Base-by-base conservation (phyloP, 30 jellyfish, hydroid and myxozoan species). In the Pseudorhiza aurosa region DNA sequence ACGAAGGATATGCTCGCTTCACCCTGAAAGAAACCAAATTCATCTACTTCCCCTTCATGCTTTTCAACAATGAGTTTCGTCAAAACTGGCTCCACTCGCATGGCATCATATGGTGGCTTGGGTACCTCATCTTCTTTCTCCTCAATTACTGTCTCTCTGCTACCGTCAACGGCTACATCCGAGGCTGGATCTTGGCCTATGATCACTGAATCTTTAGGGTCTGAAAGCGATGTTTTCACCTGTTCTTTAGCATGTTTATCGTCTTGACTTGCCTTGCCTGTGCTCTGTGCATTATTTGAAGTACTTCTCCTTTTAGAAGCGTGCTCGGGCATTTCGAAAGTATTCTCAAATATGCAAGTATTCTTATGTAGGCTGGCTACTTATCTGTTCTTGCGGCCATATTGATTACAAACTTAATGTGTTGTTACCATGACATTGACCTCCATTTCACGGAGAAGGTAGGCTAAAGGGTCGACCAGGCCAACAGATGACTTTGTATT, bases 1-100 rank as follows among this genome's bases (percentile, higher is more conserved):
- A 42, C 83, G 71, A 88, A 88, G 24, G 57, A 49, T 14, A 73
- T 76, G 18, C 26, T 40, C 29, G 88, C 88, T 11, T 72, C 84
- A 6, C 85, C 78, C 28, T 63, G 84, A 60, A 32, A 60, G 50
- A 84, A 84, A 17, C 83, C 87, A 43, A 55, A 26, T 31, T 82
- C 94, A 57, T 91, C 88, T 55, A 56, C 43, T n/a, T 45, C 96
- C 8, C 98, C 98, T 49, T 77, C 87, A 45, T 83, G 84, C 1
- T 50, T 46, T 46, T 62, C 89, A 25, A 85, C 92, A 60, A 91
- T 72, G 19, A 91, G 76, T 29, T 79, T 53, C 8, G 80, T 31
- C 53, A 91, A n/a, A 22, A 83, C 74, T 27, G 98, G 98, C 47
- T 85, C 95, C 21, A 44, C 47, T 49, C 87, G 67, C 98, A 91